Percentiles rank a stretch among this genome's conserved stretches.
Conservation (phyloP, 2,113 vertebrate genomes). For the Dipodomys stephensi region DNA sequence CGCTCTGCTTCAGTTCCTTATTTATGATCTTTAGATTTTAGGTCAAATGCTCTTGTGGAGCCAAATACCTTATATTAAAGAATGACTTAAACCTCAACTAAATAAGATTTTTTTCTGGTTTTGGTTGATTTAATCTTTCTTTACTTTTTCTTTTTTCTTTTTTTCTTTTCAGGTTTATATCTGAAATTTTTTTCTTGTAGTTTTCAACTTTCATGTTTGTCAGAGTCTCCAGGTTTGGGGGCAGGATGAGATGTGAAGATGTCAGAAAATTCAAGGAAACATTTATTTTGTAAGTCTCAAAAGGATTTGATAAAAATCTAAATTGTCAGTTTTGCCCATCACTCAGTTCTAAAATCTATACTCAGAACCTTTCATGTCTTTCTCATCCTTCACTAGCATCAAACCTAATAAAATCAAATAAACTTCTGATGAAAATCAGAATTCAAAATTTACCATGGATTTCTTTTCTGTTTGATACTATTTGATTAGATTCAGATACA, state of each 20-base stretch:
- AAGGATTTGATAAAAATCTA: slow-evolving; percentile 74
- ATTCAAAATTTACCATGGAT: slow-evolving; percentile 54
- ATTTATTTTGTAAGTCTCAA: slow-evolving; percentile 68
- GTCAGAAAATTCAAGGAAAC: slow-evolving; percentile 72
- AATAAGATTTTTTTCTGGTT: neutral
- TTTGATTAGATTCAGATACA: slow-evolving; percentile 62
- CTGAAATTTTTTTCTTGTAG: slow-evolving; percentile 48
- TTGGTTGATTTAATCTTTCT: neutral
- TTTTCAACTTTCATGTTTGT: slow-evolving; percentile 69
- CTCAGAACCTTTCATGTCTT: slow-evolving; percentile 73
- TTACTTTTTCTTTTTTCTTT: neutral
- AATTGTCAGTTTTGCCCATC: slow-evolving; percentile 78
- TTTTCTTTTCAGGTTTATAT: neutral
- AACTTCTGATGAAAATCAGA: slow-evolving; percentile 70
- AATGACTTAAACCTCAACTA: neutral
- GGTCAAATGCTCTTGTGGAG: slow-evolving; percentile 61
- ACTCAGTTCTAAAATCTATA: slow-evolving; percentile 66
- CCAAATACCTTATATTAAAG: slow-evolving; percentile 43
- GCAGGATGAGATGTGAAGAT: slow-evolving; percentile 64
- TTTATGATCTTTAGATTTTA: slow-evolving; percentile 61
- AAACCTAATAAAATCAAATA: slow-evolving; percentile 77
- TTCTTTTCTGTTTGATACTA: slow-evolving; percentile 64
- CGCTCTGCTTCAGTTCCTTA: slow-evolving; percentile 38
- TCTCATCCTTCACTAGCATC: slow-evolving; percentile 65
- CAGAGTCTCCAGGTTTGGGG: slow-evolving; percentile 61